Conservation (phyloP, 2,888 invertebrate species). For the Tetanocera ferruginea region DNA sequence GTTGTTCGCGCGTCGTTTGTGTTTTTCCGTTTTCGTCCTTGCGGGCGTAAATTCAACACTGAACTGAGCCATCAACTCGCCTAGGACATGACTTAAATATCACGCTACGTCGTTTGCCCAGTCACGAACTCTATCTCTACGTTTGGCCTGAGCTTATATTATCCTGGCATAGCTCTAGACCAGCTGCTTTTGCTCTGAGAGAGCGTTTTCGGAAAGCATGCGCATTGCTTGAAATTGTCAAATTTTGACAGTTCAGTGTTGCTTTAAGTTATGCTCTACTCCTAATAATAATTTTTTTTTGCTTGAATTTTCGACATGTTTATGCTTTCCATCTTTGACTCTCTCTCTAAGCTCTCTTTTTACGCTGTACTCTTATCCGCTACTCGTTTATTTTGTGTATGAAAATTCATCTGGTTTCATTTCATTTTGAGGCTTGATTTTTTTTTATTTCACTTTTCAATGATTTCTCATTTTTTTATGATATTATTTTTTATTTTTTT, state of each 20-base stretch:
- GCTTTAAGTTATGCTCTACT: neutral
- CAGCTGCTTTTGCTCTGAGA: neutral
- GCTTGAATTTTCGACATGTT: neutral
- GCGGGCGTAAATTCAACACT: constrained; percentile 59
- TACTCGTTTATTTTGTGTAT: neutral
- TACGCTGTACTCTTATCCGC: neutral
- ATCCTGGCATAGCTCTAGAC: neutral
- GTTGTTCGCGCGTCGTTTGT: constrained; percentile 2
- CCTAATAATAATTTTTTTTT: neutral
- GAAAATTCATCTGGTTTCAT: neutral
- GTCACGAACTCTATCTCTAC: neutral
- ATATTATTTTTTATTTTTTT: neutral
- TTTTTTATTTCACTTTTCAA: too few species aligned
- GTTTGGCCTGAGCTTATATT: neutral
- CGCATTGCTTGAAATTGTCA: constrained; percentile 1
- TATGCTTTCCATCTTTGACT: neutral
- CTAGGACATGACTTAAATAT: constrained; percentile 56
- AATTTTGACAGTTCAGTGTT: constrained; percentile 16
- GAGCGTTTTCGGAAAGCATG: constrained; percentile 40
- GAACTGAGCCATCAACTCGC: constrained; percentile 56
- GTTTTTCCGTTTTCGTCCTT: constrained; percentile 49
- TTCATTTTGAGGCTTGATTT: neutral
- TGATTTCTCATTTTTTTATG: constrained; percentile 16
- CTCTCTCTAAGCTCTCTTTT: neutral
- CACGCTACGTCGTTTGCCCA: constrained; percentile 26